A percentile compares a stretch with the other conserved stretches of the same genome.
phyloP scores from a whole-genome alignment of 37 sponge, comb jelly and placozoan species.

The Ianthella basta region DNA sequence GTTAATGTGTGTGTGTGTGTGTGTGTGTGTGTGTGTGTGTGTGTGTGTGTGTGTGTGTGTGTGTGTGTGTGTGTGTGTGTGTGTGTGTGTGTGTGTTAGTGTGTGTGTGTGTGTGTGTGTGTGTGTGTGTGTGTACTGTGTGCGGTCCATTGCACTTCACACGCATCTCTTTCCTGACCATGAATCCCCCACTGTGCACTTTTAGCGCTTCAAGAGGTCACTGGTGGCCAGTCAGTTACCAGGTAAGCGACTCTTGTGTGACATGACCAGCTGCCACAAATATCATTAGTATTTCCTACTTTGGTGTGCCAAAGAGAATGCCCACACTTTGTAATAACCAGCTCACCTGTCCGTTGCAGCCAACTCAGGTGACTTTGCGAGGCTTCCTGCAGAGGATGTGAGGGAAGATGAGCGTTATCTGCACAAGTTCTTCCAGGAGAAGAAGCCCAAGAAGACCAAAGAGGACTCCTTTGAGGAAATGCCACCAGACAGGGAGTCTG shows the following conservation, averaged over 20 bases:
- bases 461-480: not conserved
- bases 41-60: no score
- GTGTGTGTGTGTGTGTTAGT: no score
- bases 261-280: not conserved
- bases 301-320: no score
- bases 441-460: slow-evolving; percentile 18
- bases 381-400: slow-evolving; percentile 69
- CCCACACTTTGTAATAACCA: no score
- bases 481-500: no score
- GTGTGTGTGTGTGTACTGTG: not conserved
- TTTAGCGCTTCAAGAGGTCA: no score
- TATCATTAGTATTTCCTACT: no score
- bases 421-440: slow-evolving; percentile 65
- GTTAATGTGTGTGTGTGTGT: no score
- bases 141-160: no score
- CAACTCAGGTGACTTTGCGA: slow-evolving; percentile 65
- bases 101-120: not conserved
- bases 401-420: slow-evolving; percentile 87
- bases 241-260: not conserved
- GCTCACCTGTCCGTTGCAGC: slow-evolving; percentile 38
- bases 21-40: not conserved
- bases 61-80: no score
- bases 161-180: no score
- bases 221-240: not conserved
- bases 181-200: no score